These are phyloP conservation scores for Gouania willdenowi DNA, from an alignment of 2,797 vertebrate species.

Conservation along the genomic window DNA sequence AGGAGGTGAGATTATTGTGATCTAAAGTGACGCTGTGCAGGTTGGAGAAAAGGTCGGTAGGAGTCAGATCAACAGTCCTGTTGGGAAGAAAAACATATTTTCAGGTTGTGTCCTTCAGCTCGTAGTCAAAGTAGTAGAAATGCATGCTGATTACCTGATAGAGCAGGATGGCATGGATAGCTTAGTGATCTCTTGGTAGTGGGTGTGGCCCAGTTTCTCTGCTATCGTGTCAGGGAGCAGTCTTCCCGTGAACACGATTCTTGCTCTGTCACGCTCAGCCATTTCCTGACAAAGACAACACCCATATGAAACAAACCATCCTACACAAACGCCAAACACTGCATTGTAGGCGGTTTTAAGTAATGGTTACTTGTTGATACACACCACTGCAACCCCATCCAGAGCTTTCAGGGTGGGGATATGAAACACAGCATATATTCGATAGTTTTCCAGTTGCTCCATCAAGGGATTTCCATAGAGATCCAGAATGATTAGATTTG, in stretches of 20 bases:
- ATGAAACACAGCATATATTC: constrained; percentile 84
- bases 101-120: background rate
- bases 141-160: constrained; percentile 70
- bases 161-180: constrained; percentile 78
- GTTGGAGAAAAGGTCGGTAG: constrained; percentile 75
- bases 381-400: constrained; percentile 82
- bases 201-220: constrained; percentile 83
- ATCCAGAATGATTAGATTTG: constrained; percentile 83
- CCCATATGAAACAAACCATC: background rate
- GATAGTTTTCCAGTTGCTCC: constrained; percentile 82
- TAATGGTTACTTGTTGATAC: constrained; percentile 23
- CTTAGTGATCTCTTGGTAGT: constrained; percentile 77
- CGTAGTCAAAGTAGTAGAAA: too few relatives aligned
- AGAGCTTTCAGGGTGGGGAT: constrained; percentile 83
- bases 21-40: constrained; percentile 78
- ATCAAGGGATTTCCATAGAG: constrained; percentile 80
- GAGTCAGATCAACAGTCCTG: constrained; percentile 79
- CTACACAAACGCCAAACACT: too few relatives aligned
- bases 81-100: background rate
- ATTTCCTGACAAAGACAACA: constrained; percentile 67
- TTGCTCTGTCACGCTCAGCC: constrained; percentile 81
- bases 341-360: background rate
- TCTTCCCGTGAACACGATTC: constrained; percentile 82
- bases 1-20: constrained; percentile 83
- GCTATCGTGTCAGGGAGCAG: constrained; percentile 84